A percentile compares a stretch with the other conserved stretches of the same genome.
Evolutionary conservation across 1,140 invertebrate genomes (phyloP).

Genomic region (Aphidius ervi): DNA sequence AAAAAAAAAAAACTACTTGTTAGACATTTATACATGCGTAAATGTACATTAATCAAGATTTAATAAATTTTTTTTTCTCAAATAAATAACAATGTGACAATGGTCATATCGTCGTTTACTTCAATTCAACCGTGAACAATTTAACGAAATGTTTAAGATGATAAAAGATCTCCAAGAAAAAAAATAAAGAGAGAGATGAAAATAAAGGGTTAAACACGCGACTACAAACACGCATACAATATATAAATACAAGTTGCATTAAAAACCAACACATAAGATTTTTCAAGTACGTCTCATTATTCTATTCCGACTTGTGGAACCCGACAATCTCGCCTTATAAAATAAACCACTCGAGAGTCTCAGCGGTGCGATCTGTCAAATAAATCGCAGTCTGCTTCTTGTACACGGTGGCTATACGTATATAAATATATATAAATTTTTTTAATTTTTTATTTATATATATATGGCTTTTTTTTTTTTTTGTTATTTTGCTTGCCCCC

Average conservation of each 20-base stretch:
- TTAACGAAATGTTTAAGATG: neutral
- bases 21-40: too few species aligned
- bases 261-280: neutral
- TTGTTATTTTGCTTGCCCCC: constrained; percentile 15
- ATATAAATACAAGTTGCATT: too few species aligned
- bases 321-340: constrained; percentile 50
- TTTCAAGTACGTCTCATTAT: constrained; percentile 38
- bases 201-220: neutral
- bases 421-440: constrained; percentile 4
- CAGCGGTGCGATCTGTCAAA: constrained; percentile 44
- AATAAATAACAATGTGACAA: too few species aligned
- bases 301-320: constrained; percentile 39
- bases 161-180: neutral
- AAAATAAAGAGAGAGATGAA: neutral
- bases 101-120: neutral
- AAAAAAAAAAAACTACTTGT: neutral
- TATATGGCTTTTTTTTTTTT: constrained; percentile 6
- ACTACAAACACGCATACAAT: neutral
- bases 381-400: constrained; percentile 47
- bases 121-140: neutral
- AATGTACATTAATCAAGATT: too few species aligned
- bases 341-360: constrained; percentile 41
- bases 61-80: too few species aligned
- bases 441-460: constrained; percentile 19
- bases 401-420: constrained; percentile 14